Evolutionary conservation across 2,113 vertebrate genomes (phyloP).

Genomic region (Rhodinocichla rosea): DNA sequence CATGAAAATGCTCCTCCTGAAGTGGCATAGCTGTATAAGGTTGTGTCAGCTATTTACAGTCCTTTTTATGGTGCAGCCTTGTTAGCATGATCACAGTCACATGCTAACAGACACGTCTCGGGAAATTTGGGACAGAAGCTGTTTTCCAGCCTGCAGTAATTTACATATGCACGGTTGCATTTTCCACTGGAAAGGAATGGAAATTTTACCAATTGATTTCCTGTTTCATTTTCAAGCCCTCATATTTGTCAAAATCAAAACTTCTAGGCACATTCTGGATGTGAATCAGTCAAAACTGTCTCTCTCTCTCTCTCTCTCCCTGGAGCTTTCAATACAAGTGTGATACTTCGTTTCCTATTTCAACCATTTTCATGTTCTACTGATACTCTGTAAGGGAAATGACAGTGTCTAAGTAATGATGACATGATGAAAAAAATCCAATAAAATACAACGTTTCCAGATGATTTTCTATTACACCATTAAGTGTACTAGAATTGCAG

Average conservation of each 20-base stretch:
- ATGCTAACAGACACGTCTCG: not conserved
- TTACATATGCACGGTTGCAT: rapidly evolving
- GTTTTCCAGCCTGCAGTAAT: not conserved
- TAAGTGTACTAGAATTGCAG: not conserved
- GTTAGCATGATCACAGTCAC: not conserved
- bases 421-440: not conserved
- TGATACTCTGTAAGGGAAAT: not conserved
- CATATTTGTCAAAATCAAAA: not conserved
- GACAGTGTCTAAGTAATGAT: not conserved
- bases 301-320: not conserved
- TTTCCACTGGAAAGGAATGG: not conserved
- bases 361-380: not conserved
- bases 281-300: not conserved
- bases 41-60: not conserved
- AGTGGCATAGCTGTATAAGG: not conserved
- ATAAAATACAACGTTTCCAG: not conserved
- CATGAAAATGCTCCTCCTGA: not conserved
- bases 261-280: not conserved
- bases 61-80: not conserved
- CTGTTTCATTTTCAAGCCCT: not conserved
- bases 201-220: not conserved
- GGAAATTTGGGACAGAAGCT: not conserved
- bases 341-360: not conserved
- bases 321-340: not conserved
- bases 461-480: not conserved